These are phyloP conservation scores for Drosophila melanogaster DNA, from an alignment of 1,140 invertebrate species.

Conservation along the genomic window Release_6_plus_ISO1_MT NT_037436.4:6714001-6714500, in stretches of 20 bases:
- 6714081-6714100: constrained; percentile 77
- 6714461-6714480: constrained; percentile 28
- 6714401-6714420: constrained; percentile 60
- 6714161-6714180: constrained; percentile 79
- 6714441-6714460: constrained; percentile 74
- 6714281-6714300: background rate
- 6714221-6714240: constrained; percentile 37
- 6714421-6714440: constrained; percentile 74
- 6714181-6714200: constrained; percentile 81
- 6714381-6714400: constrained; percentile 61
- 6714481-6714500: constrained; percentile 39
- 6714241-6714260: constrained; percentile 18
- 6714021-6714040: constrained; percentile 47
- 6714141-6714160: constrained; percentile 77
- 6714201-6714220: constrained; percentile 66
- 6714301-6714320: constrained; percentile 4
- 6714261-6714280: constrained; percentile 6
- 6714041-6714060: constrained; percentile 79
- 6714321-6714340: constrained; percentile 28
- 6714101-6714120: constrained; percentile 84
- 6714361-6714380: constrained; percentile 66
- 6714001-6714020: constrained; percentile 8
- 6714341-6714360: constrained; percentile 52
- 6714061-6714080: constrained; percentile 83
- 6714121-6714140: constrained; percentile 80